phyloP scores from a whole-genome alignment of 37 sponge, comb jelly and placozoan genomes.

The Beroe forskalii region DNA sequence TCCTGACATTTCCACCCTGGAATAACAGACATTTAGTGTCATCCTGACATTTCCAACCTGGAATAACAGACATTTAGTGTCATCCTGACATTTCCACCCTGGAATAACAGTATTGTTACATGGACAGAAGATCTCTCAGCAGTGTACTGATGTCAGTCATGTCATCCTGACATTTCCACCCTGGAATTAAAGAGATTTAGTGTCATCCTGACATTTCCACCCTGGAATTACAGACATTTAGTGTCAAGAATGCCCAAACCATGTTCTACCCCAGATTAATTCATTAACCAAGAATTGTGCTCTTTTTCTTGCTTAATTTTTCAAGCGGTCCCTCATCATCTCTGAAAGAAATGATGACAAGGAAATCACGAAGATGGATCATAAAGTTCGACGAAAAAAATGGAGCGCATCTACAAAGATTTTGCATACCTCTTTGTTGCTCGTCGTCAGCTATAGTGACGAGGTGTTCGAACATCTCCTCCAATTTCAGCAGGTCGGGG shows the following conservation, averaged over 20 bases:
- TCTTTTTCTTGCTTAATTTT: too few relatives aligned
- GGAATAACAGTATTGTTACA: background rate
- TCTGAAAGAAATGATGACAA: too few relatives aligned
- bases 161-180: constrained; percentile 56
- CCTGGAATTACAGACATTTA: background rate
- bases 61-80: background rate
- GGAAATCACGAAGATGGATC: too few relatives aligned
- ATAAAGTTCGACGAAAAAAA: too few relatives aligned
- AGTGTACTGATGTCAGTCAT: constrained; percentile 19
- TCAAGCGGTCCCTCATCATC: too few relatives aligned
- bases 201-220: constrained; percentile 56
- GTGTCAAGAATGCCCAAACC: too few relatives aligned
- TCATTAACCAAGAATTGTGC: too few relatives aligned
- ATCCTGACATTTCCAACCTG: constrained; percentile 61
- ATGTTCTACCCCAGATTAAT: too few relatives aligned
- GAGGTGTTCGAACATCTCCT: constrained; percentile 7
- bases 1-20: constrained; percentile 53
- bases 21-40: too few relatives aligned
- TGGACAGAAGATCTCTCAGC: background rate
- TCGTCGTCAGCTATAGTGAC: constrained; percentile 14
- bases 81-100: constrained; percentile 61
- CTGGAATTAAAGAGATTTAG: too few relatives aligned
- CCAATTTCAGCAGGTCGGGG: constrained; percentile 12
- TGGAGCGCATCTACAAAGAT: too few relatives aligned
- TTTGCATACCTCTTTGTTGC: constrained; percentile 50